Percentiles rank a stretch among this genome's conserved stretches.
Evolutionary conservation across 2,797 vertebrate genomes (phyloP).

Genomic region (Micrastur ruficollis): DNA sequence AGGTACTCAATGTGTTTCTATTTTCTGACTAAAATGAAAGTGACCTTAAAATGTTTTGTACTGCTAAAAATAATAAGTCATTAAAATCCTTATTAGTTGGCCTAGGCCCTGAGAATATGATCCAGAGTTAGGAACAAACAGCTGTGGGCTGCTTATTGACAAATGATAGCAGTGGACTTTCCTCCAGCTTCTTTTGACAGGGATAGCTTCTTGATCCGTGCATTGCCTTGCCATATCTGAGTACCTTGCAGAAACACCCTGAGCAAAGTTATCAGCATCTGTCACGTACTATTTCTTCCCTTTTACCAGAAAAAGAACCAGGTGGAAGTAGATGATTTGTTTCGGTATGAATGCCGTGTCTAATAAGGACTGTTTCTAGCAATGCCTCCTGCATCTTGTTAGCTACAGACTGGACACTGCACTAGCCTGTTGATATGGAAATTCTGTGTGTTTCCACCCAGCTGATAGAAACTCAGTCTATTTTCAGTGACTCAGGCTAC

Average conservation of each 20-base stretch:
- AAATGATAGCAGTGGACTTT: neutral
- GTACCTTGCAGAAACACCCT: neutral
- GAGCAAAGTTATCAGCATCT: neutral
- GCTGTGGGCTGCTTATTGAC: neutral
- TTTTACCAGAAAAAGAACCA: neutral
- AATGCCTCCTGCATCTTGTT: neutral
- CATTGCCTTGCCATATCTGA: neutral
- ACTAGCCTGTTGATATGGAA: neutral
- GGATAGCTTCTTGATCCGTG: neutral
- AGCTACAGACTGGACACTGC: neutral
- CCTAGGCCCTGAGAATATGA: neutral
- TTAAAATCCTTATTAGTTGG: neutral
- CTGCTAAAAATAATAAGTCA: slow-evolving; percentile 8
- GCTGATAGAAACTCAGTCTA: neutral
- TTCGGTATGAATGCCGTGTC: neutral
- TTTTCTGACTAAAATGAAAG: neutral
- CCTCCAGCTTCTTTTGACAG: neutral
- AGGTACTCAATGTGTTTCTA: neutral
- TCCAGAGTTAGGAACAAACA: neutral
- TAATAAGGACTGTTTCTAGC: neutral
- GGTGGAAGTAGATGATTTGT: neutral
- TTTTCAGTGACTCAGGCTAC: neutral
- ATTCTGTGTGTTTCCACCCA: neutral
- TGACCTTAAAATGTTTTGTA: neutral
- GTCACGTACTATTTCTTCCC: neutral